Percentiles rank a stretch among this genome's conserved stretches.
Evolutionary conservation across 1,140 invertebrate genomes (phyloP).

Genomic region (Drosophila bifasciata): DNA sequence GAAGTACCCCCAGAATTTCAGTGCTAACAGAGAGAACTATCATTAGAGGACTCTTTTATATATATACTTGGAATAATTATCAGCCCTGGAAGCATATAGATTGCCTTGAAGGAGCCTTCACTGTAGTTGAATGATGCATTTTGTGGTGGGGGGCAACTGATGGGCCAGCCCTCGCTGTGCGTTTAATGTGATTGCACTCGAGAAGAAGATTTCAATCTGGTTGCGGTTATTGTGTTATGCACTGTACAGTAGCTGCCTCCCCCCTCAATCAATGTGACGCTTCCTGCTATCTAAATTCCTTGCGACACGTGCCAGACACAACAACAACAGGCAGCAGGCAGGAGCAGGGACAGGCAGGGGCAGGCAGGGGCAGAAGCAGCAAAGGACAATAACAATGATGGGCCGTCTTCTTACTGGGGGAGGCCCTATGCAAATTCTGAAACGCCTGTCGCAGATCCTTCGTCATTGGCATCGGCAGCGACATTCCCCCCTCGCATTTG

Average conservation of each 20-base stretch:
- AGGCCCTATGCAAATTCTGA: slow-evolving; percentile 38
- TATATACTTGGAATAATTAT: too few species aligned
- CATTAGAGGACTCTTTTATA: too few species aligned
- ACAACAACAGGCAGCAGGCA: slow-evolving; percentile 52
- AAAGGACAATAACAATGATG: slow-evolving; percentile 48
- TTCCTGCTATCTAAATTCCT: slow-evolving; percentile 58
- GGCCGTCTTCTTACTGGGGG: slow-evolving; percentile 9
- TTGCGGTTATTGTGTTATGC: slow-evolving; percentile 66
- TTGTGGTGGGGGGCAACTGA: slow-evolving; percentile 19
- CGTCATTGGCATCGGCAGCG: slow-evolving; percentile 25
- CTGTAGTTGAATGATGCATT: too few species aligned
- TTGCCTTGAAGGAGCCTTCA: too few species aligned
- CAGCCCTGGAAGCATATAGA: too few species aligned
- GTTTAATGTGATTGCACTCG: slow-evolving; percentile 19
- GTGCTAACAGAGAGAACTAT: too few species aligned
- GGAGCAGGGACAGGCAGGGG: too few species aligned
- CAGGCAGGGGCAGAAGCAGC: slow-evolving; percentile 26
- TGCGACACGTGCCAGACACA: slow-evolving; percentile 75
- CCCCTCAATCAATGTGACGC: slow-evolving; percentile 30
- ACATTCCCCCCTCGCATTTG: slow-evolving; percentile 37
- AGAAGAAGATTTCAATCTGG: slow-evolving; percentile 30
- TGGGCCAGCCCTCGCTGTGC: slow-evolving; percentile 30
- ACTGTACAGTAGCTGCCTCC: not conserved
- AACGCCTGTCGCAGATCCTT: slow-evolving; percentile 37
- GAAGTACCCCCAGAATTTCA: too few species aligned